Evolutionary conservation across 2,113 vertebrate genomes (phyloP), one percentile per base, ranked within the genome.

Genomic region (Pao palembangensis): DNA sequence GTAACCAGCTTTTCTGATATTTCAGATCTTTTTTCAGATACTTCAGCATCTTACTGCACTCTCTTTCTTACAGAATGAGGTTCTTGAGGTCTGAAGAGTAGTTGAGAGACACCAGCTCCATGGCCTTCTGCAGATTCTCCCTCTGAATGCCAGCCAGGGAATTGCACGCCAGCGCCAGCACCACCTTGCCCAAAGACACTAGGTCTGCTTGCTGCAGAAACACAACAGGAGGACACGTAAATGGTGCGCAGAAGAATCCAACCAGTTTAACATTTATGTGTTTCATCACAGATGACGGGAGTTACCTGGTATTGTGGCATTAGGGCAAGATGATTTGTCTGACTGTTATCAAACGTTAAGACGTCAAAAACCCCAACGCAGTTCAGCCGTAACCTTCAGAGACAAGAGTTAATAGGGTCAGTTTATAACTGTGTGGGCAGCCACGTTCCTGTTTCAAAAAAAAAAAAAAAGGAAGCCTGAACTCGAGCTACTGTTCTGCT

Each of bases 41-140:
- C 21, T 23, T 23, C 21, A 23, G 21, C 14, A 2, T 47, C 5
- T 13, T n/a, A 8, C 44, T 16, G 44, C 44, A 6, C 7, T 11
- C 25, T 34, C 50, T 5, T 61, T 87, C 95, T 93, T 93, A 98
- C 97, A 99, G 92, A 89, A 99, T 98, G 80, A 99, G 94, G 91
- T 99, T 99, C 91, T 98, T 99, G 90, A 99, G 92, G 90, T 99
- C 97, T 84, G 97, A 98, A 71, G 97, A 99, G 88, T 99, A 99
- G 93, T 98, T 99, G 88, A 98, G 96, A 83, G 95, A 98, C 92
- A 98, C 97, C 79, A 99, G 86, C 91, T 99, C 97, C 96, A 98
- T 98, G 74, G 96, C 96, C 88, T 99, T 98, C 90, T 98, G 96
- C 80, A 99, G 90, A 88, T 98, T 99, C 75, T 99, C 97, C 88